Evolutionary conservation across 2,888 invertebrate genomes (phyloP).

Genomic region (Trissolcus brochymenae): DNA sequence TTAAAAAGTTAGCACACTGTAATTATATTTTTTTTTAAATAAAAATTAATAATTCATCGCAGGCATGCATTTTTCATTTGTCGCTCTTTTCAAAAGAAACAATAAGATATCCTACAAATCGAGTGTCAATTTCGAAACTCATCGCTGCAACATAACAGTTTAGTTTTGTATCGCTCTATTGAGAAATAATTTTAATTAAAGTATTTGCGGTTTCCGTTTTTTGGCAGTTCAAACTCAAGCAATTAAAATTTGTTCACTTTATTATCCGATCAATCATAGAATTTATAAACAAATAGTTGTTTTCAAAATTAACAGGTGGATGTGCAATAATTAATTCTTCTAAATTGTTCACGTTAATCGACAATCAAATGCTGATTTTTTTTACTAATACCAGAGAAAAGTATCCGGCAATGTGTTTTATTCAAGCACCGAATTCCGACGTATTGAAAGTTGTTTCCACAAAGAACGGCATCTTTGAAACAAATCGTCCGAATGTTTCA

Average conservation of each 20-base stretch:
- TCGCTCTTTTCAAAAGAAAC: not conserved
- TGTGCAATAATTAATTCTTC: too few relatives aligned
- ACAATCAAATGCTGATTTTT: too few relatives aligned
- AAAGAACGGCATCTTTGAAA: conserved; percentile 4
- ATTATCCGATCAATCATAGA: too few relatives aligned
- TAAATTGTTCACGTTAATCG: too few relatives aligned
- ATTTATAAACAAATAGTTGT: too few relatives aligned
- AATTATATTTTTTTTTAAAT: conserved; percentile 26
- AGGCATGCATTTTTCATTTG: not conserved
- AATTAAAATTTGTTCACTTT: too few relatives aligned
- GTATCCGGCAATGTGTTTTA: too few relatives aligned
- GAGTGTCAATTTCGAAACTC: not conserved
- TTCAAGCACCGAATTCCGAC: too few relatives aligned
- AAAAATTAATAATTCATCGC: conserved; percentile 35
- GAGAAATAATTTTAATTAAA: not conserved
- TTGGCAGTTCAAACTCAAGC: too few relatives aligned
- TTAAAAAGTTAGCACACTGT: conserved; percentile 13
- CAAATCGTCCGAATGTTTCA: conserved; percentile 12
- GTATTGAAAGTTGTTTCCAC: not conserved
- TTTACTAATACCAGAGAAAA: too few relatives aligned
- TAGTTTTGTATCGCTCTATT: not conserved
- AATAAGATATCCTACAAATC: not conserved
- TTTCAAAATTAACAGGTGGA: too few relatives aligned
- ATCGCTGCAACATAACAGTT: too few relatives aligned
- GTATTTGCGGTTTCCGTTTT: not conserved